Base-by-base conservation (phyloP, 2,797 vertebrate species). In the Sebastiscus tertius region DNA sequence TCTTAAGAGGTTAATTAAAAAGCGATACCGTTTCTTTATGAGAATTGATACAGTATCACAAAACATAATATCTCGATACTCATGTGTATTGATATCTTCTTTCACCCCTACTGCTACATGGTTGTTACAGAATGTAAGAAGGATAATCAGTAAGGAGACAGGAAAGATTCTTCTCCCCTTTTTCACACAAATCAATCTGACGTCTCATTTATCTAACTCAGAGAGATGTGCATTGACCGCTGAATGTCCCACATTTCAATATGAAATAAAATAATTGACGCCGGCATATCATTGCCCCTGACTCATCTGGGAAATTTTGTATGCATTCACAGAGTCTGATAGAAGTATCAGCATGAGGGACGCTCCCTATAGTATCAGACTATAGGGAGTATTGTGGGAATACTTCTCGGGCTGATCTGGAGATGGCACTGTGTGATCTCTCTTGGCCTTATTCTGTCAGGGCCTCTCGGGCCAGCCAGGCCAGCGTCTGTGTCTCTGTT, bases 401-500 rank as follows among this genome's bases (percentile, higher is more conserved):
- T 39, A 65, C 24, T 85, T 84, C 69, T 68, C 5, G 0, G 12
- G 49, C 76, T 65, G 80, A 83, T 87, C 88, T 78, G 75, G 78
- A 88, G 88, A 84, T 76, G 83, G 82, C 88, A 75, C 87, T 85
- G 77, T 91, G 83, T 82, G 87, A 77, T 87, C 82, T 87, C 58
- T 77, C 66, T 0, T 75, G 81, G 75, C 75, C 78, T 87, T 82
- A 77, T 81, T 86, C 80, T 79, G 83, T 87, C 87, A 74, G 70
- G 55, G 13, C 6, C 36, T 72, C 66, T 73, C 11, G 11, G 70
- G 58, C 72, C 78, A 65, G 56, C 55, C 75, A 26, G 79, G 76
- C 80, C 89, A 84, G 74, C 42, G 56, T 94, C 89, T 89, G 87
- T 22, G 71, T 89, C 85, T 87, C 79, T 93, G 92, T 95, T 95